A percentile compares a stretch with the other conserved stretches of the same genome.
Conservation (phyloP, 2,888 invertebrate species). For the Drosophila anomelani region DNA sequence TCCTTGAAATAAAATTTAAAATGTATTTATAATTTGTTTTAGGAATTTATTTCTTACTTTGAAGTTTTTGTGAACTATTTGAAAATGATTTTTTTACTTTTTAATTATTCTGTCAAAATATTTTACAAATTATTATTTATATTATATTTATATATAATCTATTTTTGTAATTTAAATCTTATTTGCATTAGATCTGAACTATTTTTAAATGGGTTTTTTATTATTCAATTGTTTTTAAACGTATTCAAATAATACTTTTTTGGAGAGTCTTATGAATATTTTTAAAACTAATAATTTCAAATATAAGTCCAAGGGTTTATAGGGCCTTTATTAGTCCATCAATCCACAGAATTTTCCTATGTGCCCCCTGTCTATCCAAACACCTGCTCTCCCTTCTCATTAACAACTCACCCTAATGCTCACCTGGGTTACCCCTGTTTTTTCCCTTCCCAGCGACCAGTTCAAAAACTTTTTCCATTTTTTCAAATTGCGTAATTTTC, state of each 20-base stretch:
- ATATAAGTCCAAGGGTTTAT: fast-evolving
- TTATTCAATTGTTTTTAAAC: neutral
- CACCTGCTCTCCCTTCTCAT: conserved; percentile 7
- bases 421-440: neutral
- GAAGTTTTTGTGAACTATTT: no score
- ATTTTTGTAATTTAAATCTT: no score
- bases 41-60: neutral
- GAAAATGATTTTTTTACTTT: no score
- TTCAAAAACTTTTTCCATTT: conserved; percentile 50
- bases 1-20: neutral
- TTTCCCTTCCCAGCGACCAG: conserved; percentile 13
- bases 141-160: no score
- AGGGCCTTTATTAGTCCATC: neutral
- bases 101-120: no score
- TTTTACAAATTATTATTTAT: no score
- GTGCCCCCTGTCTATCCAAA: neutral
- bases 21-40: neutral
- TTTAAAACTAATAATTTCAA: no score
- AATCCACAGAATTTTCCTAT: neutral
- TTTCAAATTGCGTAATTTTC: conserved; percentile 81
- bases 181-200: neutral
- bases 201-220: neutral
- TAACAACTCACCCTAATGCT: neutral
- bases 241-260: neutral
- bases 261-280: neutral